Conservation (phyloP, 2,797 vertebrate species). For the Coluber constrictor region DNA sequence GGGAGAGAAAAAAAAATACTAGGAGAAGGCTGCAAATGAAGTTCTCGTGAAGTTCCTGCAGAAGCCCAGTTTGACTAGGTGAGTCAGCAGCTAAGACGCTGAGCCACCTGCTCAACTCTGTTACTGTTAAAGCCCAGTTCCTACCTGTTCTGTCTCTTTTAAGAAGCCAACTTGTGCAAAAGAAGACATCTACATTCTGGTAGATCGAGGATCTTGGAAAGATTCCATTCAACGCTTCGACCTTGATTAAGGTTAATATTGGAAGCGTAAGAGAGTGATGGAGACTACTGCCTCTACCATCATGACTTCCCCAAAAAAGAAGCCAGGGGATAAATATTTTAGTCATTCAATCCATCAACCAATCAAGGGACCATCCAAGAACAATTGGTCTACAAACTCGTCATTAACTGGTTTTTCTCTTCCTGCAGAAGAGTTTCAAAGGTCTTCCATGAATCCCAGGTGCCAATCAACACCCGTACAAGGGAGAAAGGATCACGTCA, state of each 20-base stretch:
- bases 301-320: background rate
- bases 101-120: no score
- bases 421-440: background rate
- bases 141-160: background rate
- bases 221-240: background rate
- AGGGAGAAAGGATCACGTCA: background rate
- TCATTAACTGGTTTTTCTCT: no score
- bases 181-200: background rate
- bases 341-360: background rate
- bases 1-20: background rate
- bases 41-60: background rate
- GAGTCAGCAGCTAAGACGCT: no score
- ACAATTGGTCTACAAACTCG: background rate
- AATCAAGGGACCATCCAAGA: no score
- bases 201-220: background rate
- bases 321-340: background rate
- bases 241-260: background rate
- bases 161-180: slow-evolving; percentile 14
- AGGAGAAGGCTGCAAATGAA: background rate
- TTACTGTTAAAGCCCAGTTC: background rate
- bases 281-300: background rate
- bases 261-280: background rate
- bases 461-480: no score
- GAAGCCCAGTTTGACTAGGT: background rate
- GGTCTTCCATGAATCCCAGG: background rate